These are phyloP conservation scores for Panthera leo DNA, from an alignment of 2,113 vertebrate species.

Conservation along the genomic window DNA sequence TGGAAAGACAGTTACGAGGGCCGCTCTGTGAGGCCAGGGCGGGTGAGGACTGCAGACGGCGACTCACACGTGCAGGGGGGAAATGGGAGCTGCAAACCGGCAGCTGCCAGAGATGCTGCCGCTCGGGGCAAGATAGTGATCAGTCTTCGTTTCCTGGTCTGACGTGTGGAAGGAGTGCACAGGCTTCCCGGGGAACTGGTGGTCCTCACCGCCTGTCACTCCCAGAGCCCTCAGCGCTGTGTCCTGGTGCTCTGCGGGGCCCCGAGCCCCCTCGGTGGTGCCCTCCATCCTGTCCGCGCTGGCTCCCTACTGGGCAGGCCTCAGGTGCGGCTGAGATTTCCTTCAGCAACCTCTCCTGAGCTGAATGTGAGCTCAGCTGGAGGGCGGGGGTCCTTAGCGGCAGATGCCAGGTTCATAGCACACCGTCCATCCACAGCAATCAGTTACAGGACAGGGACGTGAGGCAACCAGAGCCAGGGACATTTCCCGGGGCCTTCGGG, in stretches of 20 bases:
- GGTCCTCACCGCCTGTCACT: neutral
- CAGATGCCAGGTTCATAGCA: fast-evolving
- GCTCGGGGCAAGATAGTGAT: fast-evolving
- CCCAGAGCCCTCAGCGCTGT: neutral
- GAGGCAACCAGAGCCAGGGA: neutral
- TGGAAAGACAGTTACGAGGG: constrained; percentile 67
- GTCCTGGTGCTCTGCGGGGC: neutral
- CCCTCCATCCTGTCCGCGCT: fast-evolving
- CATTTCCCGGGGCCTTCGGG: neutral
- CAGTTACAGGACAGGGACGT: fast-evolving
- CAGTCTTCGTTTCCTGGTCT: neutral
- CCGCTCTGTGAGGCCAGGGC: neutral
- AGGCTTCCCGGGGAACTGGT: fast-evolving
- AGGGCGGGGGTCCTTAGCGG: neutral
- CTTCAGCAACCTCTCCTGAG: neutral
- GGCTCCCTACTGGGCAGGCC: neutral
- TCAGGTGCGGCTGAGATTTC: neutral
- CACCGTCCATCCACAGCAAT: fast-evolving
- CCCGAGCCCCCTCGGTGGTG: fast-evolving
- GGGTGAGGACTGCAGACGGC: neutral
- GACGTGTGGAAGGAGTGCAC: neutral
- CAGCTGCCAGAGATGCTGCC: neutral
- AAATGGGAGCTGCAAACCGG: neutral
- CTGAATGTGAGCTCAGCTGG: neutral
- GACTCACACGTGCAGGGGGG: constrained; percentile 1